These are phyloP conservation scores for Serrognathus titanus DNA, from an alignment of 2,888 invertebrate species.

Conservation along the genomic window DNA sequence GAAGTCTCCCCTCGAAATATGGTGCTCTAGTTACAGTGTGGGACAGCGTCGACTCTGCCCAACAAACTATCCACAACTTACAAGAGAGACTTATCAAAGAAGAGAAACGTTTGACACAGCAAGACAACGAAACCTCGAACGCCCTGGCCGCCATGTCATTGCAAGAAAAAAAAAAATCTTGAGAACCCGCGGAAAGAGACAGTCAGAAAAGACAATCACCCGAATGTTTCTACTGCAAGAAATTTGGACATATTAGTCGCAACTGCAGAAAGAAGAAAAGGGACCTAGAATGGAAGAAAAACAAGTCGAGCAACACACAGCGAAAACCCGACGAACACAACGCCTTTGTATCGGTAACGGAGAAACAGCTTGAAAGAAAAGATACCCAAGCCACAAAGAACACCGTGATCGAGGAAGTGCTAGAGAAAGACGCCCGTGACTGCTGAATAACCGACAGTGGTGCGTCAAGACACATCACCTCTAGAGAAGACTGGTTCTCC, in stretches of 20 bases:
- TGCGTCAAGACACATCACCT: slow-evolving; percentile 29
- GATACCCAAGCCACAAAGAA: not conserved
- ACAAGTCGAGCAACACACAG: not conserved
- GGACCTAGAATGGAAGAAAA: slow-evolving; percentile 1
- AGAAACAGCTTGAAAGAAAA: not conserved
- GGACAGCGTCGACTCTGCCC: not conserved
- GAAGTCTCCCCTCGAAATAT: not conserved
- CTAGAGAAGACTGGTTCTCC: slow-evolving; percentile 17
- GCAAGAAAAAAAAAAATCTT: not conserved
- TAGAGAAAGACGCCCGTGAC: slow-evolving; percentile 6
- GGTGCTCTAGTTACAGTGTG: no score
- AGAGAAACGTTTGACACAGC: not conserved
- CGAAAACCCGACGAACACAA: no score
- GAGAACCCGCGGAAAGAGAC: not conserved
- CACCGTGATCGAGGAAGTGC: not conserved
- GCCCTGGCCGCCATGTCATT: not conserved
- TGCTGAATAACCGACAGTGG: slow-evolving; percentile 30
- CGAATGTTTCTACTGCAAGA: slow-evolving; percentile 15
- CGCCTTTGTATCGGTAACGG: not conserved
- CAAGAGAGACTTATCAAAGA: not conserved
- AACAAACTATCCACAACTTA: not conserved
- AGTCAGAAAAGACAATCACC: not conserved
- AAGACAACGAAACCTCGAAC: not conserved
- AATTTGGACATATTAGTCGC: slow-evolving; percentile 21
- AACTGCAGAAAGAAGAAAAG: slow-evolving; percentile 12